Evolutionary conservation across 30 jellyfish, hydroid and myxozoan species (phyloP).

Genomic region (Rhopilema esculentum): DNA sequence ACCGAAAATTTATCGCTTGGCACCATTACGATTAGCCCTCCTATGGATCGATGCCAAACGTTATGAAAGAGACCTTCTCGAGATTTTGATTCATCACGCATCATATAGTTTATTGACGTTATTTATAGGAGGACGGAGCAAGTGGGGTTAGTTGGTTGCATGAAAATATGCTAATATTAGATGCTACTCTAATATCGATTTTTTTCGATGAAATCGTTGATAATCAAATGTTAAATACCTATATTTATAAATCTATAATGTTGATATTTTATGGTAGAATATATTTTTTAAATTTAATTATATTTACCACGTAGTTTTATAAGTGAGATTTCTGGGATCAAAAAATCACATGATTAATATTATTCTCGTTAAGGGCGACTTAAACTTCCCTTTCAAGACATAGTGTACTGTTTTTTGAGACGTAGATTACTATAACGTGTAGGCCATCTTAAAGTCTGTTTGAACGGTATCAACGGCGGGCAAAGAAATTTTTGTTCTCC

Average conservation of each 20-base stretch:
- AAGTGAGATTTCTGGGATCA: constrained; percentile 62
- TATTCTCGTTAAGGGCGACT: constrained; percentile 24
- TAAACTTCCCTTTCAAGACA: background rate
- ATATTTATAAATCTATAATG: constrained; percentile 79
- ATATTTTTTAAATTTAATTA: constrained; percentile 69
- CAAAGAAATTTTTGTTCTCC: background rate
- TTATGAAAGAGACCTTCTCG: background rate
- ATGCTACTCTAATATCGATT: constrained; percentile 47
- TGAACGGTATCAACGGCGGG: background rate
- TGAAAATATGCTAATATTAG: constrained; percentile 39
- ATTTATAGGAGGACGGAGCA: constrained; percentile 49
- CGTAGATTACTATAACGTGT: background rate
- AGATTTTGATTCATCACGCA: constrained; percentile 26
- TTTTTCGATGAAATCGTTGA: constrained; percentile 82
- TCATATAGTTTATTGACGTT: constrained; percentile 51
- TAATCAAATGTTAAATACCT: constrained; percentile 69
- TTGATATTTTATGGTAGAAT: constrained; percentile 83
- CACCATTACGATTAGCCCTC: background rate
- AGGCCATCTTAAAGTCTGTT: background rate
- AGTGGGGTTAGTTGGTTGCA: constrained; percentile 36
- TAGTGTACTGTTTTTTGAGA: background rate
- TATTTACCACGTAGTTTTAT: constrained; percentile 58
- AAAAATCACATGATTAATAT: constrained; percentile 30
- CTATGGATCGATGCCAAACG: background rate
- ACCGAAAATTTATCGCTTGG: background rate